These are phyloP conservation scores for Antidorcas marsupialis DNA, from an alignment of 2,113 vertebrate genomes.

Conservation along the genomic window DNA sequence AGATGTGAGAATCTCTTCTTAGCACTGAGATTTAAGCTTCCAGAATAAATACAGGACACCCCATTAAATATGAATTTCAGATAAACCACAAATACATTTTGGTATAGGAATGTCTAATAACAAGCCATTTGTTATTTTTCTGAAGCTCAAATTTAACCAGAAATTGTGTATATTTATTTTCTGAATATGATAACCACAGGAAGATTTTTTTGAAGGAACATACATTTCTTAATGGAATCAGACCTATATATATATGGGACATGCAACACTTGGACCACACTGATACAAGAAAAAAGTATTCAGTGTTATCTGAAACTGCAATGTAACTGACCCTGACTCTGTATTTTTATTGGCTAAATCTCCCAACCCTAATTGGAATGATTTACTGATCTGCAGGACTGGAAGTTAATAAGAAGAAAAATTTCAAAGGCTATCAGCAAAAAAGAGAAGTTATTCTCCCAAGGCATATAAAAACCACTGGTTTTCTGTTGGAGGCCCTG, in stretches of 20 bases:
- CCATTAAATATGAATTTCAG: neutral
- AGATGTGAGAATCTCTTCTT: neutral
- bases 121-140: neutral
- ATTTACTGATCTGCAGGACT: neutral
- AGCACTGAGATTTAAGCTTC: neutral
- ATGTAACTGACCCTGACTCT: neutral
- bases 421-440: neutral
- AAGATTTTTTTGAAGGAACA: neutral
- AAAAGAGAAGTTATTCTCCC: neutral
- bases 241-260: neutral
- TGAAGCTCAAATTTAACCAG: slow-evolving; percentile 14
- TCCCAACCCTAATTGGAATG: neutral
- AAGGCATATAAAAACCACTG: neutral
- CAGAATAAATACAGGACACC: neutral
- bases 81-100: neutral
- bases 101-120: neutral
- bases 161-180: neutral
- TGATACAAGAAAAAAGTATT: neutral
- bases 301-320: slow-evolving; percentile 11
- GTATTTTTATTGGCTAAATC: slow-evolving; percentile 14
- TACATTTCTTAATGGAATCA: neutral
- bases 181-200: neutral
- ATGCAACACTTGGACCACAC: neutral
- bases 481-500: neutral
- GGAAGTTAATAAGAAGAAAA: neutral